Base-by-base conservation (phyloP, 1,140 invertebrate species). In the Danaus plexippus region DNA sequence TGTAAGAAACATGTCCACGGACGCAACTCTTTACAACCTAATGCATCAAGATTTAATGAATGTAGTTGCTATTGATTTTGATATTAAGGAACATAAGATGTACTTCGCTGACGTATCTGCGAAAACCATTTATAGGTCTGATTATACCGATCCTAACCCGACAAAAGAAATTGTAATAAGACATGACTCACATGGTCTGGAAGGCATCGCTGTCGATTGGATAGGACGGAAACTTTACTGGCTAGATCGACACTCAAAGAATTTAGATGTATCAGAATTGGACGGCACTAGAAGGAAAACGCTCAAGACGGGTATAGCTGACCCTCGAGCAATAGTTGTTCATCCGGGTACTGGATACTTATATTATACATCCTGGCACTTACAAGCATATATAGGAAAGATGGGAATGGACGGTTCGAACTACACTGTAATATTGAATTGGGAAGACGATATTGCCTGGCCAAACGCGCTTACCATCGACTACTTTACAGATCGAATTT, bases 141-240 rank as follows among this genome's bases (percentile, higher is more conserved):
- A 90, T 64, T 91, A 91, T 57, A 74, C 87, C 59, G 59, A 85
- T 43, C 77, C 83, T 8, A 82, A 80, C 32, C 78, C 80, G 0
- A 87, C 85, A 5, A 92, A 91, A 70, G 95, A 98, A 87, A 90
- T 95, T 0, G 92, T 99, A 0, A 93, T 99, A 9, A 89, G 95
- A 48, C 96, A 99, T 70, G 96, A 98, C 68, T 96, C 97, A 12
- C 93, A 98, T 69, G 97, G 97, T 9, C 87, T 98, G 11, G 97
- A 99, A 89, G 98, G 97, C n/a, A 92, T 99, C 11, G 94, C 96
- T 0, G 90, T 99, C 6, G 98, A 99, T 83, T 99, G 98, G 98
- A 90, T 99, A 22, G 97, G 93, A 7, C 90, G 96, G 50, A 99
- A 99, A 81, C 84, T 99, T 0, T 99, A 99, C 75, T 99, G 97